These are phyloP conservation scores for Porites divaricata DNA, from an alignment of 92 coral and sea anemone genomes.

Conservation along the genomic window DNA sequence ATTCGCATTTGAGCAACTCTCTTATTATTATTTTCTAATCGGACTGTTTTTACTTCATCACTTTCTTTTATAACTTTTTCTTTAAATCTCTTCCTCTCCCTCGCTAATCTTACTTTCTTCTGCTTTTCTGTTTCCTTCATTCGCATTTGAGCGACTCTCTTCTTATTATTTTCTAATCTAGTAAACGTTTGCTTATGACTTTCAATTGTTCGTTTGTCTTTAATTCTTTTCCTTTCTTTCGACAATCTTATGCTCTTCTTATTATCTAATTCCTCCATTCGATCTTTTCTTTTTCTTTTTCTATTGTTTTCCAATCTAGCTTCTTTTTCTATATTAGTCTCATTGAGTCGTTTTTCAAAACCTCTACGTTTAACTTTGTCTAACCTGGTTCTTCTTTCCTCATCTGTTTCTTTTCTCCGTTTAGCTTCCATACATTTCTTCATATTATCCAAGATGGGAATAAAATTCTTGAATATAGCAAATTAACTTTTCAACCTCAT, in stretches of 20 bases:
- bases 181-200: neutral
- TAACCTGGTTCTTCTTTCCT: neutral
- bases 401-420: neutral
- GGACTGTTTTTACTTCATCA: neutral
- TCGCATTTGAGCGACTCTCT: neutral
- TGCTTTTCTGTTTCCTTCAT: neutral
- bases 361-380: neutral
- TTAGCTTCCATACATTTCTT: no score
- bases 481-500: neutral
- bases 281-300: no score
- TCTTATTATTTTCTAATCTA: neutral
- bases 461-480: slow-evolving; percentile 11
- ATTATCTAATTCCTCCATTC: neutral
- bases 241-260: neutral
- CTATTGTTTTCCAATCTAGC: no score
- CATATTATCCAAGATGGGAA: neutral
- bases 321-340: no score
- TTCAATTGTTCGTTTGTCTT: neutral
- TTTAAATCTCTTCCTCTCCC: neutral
- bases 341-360: neutral
- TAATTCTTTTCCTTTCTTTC: neutral
- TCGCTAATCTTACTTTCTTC: neutral
- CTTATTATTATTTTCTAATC: no score
- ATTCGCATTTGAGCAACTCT: no score
- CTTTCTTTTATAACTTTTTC: neutral